Evolutionary conservation across 2,888 invertebrate species (phyloP), one percentile per base, ranked within the genome.

Genomic region (Acronicta leporina): DNA sequence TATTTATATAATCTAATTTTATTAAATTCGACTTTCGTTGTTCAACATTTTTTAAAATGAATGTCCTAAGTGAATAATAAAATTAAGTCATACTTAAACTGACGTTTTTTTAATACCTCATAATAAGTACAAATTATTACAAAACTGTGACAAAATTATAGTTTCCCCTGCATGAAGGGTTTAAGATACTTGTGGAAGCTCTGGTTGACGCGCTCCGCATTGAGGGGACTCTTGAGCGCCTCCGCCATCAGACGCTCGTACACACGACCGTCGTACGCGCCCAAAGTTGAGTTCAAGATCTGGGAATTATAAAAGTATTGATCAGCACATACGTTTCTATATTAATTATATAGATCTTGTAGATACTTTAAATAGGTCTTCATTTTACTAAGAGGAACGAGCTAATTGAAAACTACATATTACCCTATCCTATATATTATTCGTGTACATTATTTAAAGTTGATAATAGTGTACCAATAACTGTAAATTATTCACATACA

Each of bases 181-280:
- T 97, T 97, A 47, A 98, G 94, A 85, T 97, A 96, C 67, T 96
- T 94, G 69, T 97, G 94, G 88, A 96, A 97, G 54, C 96, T 96
- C 79, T 96, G 93, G 82, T 97, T 97, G 38, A 98, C 98, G 0
- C 96, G 97, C 71, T 97, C 96, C 30, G 96, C 95, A 89, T 98
- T 98, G 74, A 98, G 93, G 0, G 98, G 97, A 84, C 97, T 97
- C 88, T 97, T 97, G 86, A 96, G 94, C 0, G 98, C 98, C 79
- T 97, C 97, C 62, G 95, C 96, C 89, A 96, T 97, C 56, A 98
- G 92, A 6, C 97, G 95, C 81, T 97, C 96, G 87, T 98, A 98
- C 30, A 97, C 97, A 67, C 96, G 96, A 0, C 98, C 98, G 87
- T 98, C 98, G 84, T 96, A 97, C 7, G 97, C 95, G 2, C 98